Evolutionary conservation across 2,888 invertebrate genomes (phyloP), one percentile per base, ranked within the genome.

Genomic region (Drosophila nr. perissopoda): DNA sequence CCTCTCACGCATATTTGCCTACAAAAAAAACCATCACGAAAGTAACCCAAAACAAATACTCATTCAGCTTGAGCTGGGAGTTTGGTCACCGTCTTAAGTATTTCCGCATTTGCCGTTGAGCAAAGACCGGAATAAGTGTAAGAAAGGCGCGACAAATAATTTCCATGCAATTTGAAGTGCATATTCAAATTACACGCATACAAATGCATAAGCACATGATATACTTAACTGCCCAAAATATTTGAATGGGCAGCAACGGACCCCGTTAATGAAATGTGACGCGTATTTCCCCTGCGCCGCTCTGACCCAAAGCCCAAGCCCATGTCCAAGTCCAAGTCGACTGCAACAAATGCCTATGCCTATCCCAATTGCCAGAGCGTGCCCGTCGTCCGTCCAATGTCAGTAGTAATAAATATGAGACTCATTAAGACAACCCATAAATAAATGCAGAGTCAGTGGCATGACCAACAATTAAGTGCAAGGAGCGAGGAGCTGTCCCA

Each of bases 371-470:
- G 25, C 61, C 31, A 70, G 63, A 64, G 71, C 78, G 74, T 71
- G 72, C 79, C 82, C 82, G 59, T 70, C 73, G 82, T 74, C 82
- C 56, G 80, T 60, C 74, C 71, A 74, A 74, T 74, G 77, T 71
- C 78, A 61, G 71, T 81, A 81, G 82, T 71, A 83, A 87, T 79
- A 87, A 88, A 89, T 86, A 84, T 88, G 82, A 82, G 79, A 87
- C 83, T 91, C 89, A 91, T 91, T 91, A 91, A 89, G 88, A 81
- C 86, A 86, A 90, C 89, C 89, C 91, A 91, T 91, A 89, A 90
- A 90, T 88, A 91, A 91, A 84, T 83, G 88, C 88, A 80, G 70
- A 77, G 89, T 88, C 89, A 89, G 89, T 72, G 89, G 89, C 80
- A 84, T 82, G 85, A 87, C 87, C 81, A 72, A 79, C 89, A 85